Evolutionary conservation across 2,113 vertebrate species (phyloP).

Genomic region (Lepidiolamprologus cunningtoni): DNA sequence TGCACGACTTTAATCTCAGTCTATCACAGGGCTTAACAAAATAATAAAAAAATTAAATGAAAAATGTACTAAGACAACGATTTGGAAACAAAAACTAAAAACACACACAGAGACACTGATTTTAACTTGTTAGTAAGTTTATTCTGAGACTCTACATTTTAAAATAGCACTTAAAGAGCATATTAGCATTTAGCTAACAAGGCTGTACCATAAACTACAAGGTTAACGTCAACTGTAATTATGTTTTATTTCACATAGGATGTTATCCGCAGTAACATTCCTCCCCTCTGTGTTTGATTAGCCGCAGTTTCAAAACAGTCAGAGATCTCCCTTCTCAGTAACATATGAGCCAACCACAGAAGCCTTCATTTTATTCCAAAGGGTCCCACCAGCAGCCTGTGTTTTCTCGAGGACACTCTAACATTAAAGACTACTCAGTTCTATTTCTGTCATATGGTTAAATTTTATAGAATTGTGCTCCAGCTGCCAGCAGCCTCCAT

Average conservation of each 20-base stretch:
- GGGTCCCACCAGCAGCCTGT: conserved; percentile 40
- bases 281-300: conserved; percentile 31
- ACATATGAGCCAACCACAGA: conserved; percentile 39
- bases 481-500: neutral
- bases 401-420: conserved; percentile 26
- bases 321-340: conserved; percentile 16
- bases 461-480: conserved; percentile 49
- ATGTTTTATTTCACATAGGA: neutral
- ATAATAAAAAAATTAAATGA: neutral
- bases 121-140: neutral
- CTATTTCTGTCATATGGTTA: conserved; percentile 61
- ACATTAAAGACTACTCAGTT: conserved; percentile 47
- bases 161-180: neutral
- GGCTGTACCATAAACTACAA: neutral
- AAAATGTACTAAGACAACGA: neutral
- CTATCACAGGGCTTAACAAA: neutral
- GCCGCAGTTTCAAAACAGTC: conserved; percentile 32
- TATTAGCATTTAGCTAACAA: neutral
- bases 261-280: conserved; percentile 1
- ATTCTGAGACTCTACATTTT: neutral
- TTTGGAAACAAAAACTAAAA: neutral
- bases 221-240: conserved; percentile 12
- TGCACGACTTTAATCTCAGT: neutral
- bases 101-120: neutral
- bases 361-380: conserved; percentile 46